Evolutionary conservation across 2,113 vertebrate genomes (phyloP).

Genomic region (Pollimyrus isidori): DNA sequence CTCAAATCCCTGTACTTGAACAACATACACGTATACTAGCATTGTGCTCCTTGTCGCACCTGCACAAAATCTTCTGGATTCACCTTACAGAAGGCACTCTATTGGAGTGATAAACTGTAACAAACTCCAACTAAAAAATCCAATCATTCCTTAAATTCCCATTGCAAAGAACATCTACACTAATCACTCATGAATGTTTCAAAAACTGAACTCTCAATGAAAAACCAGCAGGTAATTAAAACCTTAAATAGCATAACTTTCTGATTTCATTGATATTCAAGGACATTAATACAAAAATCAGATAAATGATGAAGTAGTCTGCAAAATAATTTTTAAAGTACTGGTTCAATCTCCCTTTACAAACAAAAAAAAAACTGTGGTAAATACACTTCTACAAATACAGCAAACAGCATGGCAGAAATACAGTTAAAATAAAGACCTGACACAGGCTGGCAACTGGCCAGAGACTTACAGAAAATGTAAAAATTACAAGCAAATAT

Average conservation of each 20-base stretch:
- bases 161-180: background rate
- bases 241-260: background rate
- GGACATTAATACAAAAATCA: background rate
- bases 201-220: background rate
- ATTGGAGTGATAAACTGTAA: background rate
- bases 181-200: background rate
- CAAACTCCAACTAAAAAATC: background rate
- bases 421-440: background rate
- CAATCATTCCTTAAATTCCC: slow-evolving; percentile 6
- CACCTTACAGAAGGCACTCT: background rate
- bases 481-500: background rate
- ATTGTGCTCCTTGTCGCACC: too few relatives aligned
- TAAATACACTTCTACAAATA: background rate
- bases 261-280: background rate
- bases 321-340: background rate
- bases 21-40: background rate
- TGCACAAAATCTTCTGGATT: background rate
- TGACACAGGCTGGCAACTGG: background rate
- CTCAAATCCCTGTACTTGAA: background rate
- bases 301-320: background rate
- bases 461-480: background rate
- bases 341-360: background rate
- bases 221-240: slow-evolving; percentile 6
- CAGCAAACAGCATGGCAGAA: background rate
- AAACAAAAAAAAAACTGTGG: background rate